Percentiles rank a stretch among this genome's conserved stretches.
Conservation (phyloP, 1,140 invertebrate genomes). For the Caenorhabditis latens region DNA sequence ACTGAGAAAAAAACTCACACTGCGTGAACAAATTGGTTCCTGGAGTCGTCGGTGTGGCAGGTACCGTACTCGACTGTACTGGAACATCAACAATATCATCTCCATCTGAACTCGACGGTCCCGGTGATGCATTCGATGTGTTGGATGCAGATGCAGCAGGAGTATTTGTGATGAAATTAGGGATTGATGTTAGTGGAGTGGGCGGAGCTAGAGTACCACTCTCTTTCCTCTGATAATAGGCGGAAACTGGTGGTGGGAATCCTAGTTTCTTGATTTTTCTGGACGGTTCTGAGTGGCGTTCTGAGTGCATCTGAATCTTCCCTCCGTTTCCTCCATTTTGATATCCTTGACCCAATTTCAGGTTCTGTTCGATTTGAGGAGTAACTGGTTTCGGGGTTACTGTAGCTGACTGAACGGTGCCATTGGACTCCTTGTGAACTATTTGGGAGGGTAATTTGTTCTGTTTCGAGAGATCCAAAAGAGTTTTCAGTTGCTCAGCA, state of each 20-base stretch:
- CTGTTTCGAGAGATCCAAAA: conserved; percentile 35
- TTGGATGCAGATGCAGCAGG: not conserved
- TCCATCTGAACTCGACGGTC: conserved; percentile 51
- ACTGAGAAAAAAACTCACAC: conserved; percentile 9
- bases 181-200: not conserved
- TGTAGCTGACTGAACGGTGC: too few species aligned
- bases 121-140: conserved; percentile 36
- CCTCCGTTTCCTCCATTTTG: not conserved
- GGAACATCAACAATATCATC: not conserved
- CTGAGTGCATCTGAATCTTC: conserved; percentile 4
- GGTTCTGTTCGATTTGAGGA: not conserved
- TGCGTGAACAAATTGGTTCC: conserved; percentile 25
- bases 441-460: not conserved
- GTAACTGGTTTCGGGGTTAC: too few species aligned
- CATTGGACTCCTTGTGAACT: not conserved
- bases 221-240: conserved; percentile 62
- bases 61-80: conserved; percentile 17
- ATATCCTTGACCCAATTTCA: conserved; percentile 17
- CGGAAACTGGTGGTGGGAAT: conserved; percentile 55
- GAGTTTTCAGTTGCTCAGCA: conserved; percentile 8
- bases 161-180: not conserved
- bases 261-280: conserved; percentile 56
- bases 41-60: conserved; percentile 9
- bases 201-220: not conserved
- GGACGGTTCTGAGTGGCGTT: conserved; percentile 13